Evolutionary conservation across 2,797 vertebrate species (phyloP).

Genomic region (Leptoclinus maculatus): DNA sequence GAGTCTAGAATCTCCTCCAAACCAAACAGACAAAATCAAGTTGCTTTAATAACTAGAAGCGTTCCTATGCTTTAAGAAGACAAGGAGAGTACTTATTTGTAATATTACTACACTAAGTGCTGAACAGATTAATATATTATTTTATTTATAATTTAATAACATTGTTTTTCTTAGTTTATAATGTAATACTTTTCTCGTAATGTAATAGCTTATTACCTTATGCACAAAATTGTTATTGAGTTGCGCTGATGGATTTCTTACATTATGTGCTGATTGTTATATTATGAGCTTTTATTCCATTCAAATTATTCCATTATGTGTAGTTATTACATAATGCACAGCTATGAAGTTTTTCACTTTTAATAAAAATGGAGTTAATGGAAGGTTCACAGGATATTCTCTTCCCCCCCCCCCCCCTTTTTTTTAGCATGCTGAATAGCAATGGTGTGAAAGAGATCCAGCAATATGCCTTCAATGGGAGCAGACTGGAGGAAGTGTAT

Average conservation of each 20-base stretch:
- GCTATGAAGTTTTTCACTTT: not conserved
- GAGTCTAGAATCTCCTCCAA: no score
- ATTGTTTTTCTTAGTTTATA: no score
- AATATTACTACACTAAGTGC: no score
- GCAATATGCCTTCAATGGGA: slow-evolving; percentile 89
- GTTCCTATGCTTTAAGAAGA: no score
- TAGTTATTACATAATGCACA: not conserved
- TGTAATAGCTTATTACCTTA: not conserved
- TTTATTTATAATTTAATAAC: not conserved
- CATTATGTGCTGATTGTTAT: not conserved
- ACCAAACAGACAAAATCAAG: no score
- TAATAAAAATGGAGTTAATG: not conserved
- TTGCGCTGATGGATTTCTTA: not conserved
- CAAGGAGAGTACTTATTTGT: no score
- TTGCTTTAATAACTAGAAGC: no score
- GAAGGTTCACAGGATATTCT: not conserved
- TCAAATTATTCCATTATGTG: not conserved
- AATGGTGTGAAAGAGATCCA: slow-evolving; percentile 89
- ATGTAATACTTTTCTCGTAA: not conserved
- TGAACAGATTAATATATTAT: no score
- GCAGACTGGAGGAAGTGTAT: slow-evolving; percentile 90
- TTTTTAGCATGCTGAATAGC: slow-evolving; percentile 87
- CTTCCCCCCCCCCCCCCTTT: not conserved
- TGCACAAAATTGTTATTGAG: not conserved
- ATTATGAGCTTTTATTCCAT: not conserved